Evolutionary conservation across 2,888 invertebrate genomes (phyloP).

Genomic region (Leucoma salicis): DNA sequence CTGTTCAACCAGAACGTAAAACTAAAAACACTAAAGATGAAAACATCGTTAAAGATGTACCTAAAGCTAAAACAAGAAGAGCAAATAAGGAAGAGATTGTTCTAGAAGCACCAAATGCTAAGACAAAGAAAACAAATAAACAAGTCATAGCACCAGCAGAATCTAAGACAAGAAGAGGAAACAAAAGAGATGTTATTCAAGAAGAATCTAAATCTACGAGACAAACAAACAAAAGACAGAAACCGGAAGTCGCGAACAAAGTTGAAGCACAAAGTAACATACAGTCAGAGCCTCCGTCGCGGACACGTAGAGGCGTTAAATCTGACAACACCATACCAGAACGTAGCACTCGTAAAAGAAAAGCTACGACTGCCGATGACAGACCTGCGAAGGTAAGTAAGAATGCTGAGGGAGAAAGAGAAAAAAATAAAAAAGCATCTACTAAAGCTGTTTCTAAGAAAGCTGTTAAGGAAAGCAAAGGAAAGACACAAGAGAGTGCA

Average conservation of each 20-base stretch:
- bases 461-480: slow-evolving; percentile 8
- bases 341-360: slow-evolving; percentile 35
- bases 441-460: slow-evolving; percentile 13
- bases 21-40: too few species aligned
- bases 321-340: slow-evolving; percentile 6
- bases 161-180: slow-evolving; percentile 17
- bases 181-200: slow-evolving; percentile 23
- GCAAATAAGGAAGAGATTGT: not conserved
- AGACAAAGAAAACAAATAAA: slow-evolving; percentile 14
- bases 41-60: not conserved
- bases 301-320: slow-evolving; percentile 22
- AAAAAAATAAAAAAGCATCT: slow-evolving; percentile 26
- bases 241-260: not conserved
- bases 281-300: slow-evolving; percentile 15
- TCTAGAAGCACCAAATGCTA: slow-evolving; percentile 15
- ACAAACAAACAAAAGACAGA: not conserved
- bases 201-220: not conserved
- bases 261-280: slow-evolving; percentile 18
- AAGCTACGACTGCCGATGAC: slow-evolving; percentile 22
- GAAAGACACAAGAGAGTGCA: slow-evolving; percentile 2
- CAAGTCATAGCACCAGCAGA: not conserved
- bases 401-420: slow-evolving; percentile 10
- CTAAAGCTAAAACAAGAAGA: not conserved
- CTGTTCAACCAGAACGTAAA: not conserved
- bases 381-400: slow-evolving; percentile 32